Evolutionary conservation across 2,797 vertebrate genomes (phyloP).

Genomic region (Astyanax mexicanus): DNA sequence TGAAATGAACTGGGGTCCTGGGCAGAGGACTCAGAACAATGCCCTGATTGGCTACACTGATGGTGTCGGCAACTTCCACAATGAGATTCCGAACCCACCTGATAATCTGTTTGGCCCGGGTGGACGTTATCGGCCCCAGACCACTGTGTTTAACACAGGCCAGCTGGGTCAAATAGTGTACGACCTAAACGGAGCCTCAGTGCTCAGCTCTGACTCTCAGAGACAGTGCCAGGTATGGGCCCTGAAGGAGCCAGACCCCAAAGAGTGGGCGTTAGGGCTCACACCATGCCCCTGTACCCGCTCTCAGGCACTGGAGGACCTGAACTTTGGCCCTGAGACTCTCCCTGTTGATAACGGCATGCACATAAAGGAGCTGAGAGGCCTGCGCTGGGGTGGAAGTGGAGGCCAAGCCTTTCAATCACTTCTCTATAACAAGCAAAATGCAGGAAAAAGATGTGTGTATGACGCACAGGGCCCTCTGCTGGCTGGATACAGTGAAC

Average conservation of each 20-base stretch:
- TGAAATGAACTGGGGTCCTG: slow-evolving; percentile 82
- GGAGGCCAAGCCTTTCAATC: slow-evolving; percentile 73
- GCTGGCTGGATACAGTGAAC: slow-evolving; percentile 80
- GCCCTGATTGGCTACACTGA: slow-evolving; percentile 83
- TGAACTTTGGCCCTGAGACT: slow-evolving; percentile 74
- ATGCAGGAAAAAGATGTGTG: slow-evolving; percentile 80
- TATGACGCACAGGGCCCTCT: slow-evolving; percentile 81
- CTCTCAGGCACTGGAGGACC: slow-evolving; percentile 75
- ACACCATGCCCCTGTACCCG: slow-evolving; percentile 79
- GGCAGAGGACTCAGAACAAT: slow-evolving; percentile 74
- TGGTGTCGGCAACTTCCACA: slow-evolving; percentile 68
- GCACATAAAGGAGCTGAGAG: slow-evolving; percentile 65
- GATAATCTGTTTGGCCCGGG: slow-evolving; percentile 73
- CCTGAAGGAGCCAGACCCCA: slow-evolving; percentile 72
- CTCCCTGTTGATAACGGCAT: slow-evolving; percentile 52
- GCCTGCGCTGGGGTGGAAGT: slow-evolving; percentile 71
- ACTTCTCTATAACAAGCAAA: slow-evolving; percentile 72
- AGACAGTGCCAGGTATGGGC: slow-evolving; percentile 80
- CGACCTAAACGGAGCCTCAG: slow-evolving; percentile 66
- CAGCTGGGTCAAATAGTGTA: slow-evolving; percentile 78
- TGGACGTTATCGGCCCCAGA: slow-evolving; percentile 82
- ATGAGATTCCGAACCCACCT: slow-evolving; percentile 69
- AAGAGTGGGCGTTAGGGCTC: slow-evolving; percentile 69
- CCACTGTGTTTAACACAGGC: slow-evolving; percentile 72
- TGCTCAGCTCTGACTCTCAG: slow-evolving; percentile 59